Percentiles rank a stretch among this genome's conserved stretches.
phyloP scores from a whole-genome alignment of 2,888 invertebrate species.

The Callimorpha dominula region DNA sequence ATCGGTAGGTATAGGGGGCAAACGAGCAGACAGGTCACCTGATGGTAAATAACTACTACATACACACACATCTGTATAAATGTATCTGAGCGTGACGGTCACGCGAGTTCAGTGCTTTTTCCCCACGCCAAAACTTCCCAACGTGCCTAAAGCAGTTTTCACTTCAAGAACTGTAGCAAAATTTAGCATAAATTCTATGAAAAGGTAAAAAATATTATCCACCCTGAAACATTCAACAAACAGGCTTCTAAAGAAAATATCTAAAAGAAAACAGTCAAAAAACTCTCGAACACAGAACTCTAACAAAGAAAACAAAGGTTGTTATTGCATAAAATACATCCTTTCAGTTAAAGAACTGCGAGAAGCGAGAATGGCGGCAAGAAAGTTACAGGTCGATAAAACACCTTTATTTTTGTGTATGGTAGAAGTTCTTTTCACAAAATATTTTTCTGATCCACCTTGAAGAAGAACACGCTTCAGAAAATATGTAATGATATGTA shows the following conservation, averaged over 20 bases:
- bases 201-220: neutral
- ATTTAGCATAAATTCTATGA: neutral
- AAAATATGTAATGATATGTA: neutral
- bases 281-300: neutral
- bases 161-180: too few relatives aligned
- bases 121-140: too few relatives aligned
- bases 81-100: too few relatives aligned
- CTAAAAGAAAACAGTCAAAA: neutral
- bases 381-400: conserved; percentile 1
- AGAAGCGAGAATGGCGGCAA: neutral
- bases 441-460: neutral
- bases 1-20: too few relatives aligned
- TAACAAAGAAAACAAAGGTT: conserved; percentile 5
- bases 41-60: too few relatives aligned
- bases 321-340: conserved; percentile 5
- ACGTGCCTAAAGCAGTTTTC: too few relatives aligned
- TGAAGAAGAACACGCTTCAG: neutral
- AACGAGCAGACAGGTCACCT: too few relatives aligned
- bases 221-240: neutral
- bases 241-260: too few relatives aligned
- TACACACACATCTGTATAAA: too few relatives aligned
- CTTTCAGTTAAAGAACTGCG: neutral
- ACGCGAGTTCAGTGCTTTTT: too few relatives aligned
- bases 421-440: neutral
- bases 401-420: neutral